These are phyloP conservation scores for Acrobasis suavella DNA, from an alignment of 2,888 invertebrate genomes.

Conservation along the genomic window DNA sequence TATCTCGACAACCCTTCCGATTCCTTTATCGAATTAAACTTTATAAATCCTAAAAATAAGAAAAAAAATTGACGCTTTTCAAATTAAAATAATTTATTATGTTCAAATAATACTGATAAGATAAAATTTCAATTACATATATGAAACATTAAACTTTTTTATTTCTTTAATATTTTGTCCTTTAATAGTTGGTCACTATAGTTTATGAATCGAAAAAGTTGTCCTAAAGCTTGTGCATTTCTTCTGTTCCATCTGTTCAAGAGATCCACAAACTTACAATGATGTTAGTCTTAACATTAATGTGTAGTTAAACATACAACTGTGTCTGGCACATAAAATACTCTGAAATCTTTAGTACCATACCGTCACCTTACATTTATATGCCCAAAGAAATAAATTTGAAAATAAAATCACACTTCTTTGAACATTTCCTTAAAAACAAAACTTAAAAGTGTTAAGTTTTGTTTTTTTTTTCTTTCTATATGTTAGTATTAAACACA, in stretches of 20 bases:
- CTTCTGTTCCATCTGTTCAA: conserved; percentile 45
- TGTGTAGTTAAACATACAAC: conserved; percentile 60
- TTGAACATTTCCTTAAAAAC: conserved; percentile 27
- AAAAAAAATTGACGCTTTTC: neutral
- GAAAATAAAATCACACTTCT: conserved; percentile 33
- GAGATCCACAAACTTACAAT: conserved; percentile 40
- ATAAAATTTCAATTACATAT: too few species aligned
- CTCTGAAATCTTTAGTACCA: conserved; percentile 39
- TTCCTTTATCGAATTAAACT: neutral
- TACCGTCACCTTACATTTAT: conserved; percentile 65
- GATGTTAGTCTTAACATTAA: conserved; percentile 50
- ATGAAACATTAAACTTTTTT: too few species aligned
- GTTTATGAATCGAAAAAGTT: conserved; percentile 31
- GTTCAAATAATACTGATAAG: too few species aligned
- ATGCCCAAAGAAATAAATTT: conserved; percentile 46
- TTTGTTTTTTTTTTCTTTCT: conserved; percentile 42
- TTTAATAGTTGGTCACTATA: neutral
- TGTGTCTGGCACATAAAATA: conserved; percentile 45
- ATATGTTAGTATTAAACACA: conserved; percentile 65
- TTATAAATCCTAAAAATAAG: neutral
- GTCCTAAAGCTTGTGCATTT: conserved; percentile 34
- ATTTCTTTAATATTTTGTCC: neutral
- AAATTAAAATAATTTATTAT: neutral
- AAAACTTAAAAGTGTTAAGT: conserved; percentile 32
- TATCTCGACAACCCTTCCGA: conserved; percentile 24